A percentile compares a stretch with the other conserved stretches of the same genome.
Conservation (phyloP, 2,113 vertebrate genomes). For the Oreochromis niloticus region DNA sequence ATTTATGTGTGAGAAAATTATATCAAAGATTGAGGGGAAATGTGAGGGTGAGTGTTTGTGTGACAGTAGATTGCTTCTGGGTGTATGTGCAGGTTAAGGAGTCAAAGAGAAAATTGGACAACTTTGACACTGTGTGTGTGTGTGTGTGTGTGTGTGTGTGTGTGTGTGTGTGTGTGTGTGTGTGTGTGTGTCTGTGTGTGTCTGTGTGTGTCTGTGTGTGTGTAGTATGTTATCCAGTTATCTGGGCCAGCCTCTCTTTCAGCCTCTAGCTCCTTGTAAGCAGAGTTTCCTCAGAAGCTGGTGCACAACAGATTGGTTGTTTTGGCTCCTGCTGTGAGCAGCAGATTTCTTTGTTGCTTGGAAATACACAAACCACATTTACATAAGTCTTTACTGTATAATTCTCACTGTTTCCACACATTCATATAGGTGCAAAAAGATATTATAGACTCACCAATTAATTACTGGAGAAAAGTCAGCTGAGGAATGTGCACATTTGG, state of each 20-base stretch:
- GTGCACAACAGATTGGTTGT: slow-evolving; percentile 21
- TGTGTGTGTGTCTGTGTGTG: background rate
- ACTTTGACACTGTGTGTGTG: background rate
- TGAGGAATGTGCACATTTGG: background rate
- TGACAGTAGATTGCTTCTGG: background rate
- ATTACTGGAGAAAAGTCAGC: background rate
- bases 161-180: background rate
- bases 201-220: background rate
- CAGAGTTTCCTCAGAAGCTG: slow-evolving; percentile 6
- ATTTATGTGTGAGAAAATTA: background rate
- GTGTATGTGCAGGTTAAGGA: background rate
- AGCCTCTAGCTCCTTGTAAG: background rate
- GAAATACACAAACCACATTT: background rate
- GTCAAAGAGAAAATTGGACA: background rate
- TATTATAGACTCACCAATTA: background rate
- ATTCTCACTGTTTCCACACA: background rate
- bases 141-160: background rate
- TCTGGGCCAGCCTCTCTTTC: background rate
- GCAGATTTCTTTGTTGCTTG: slow-evolving; percentile 22
- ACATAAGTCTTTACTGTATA: slow-evolving; percentile 4
- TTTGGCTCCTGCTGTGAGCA: slow-evolving; percentile 6
- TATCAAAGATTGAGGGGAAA: background rate
- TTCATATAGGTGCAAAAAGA: background rate
- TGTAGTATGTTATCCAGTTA: background rate
- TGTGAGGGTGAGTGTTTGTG: background rate